Conservation (phyloP, 2,888 invertebrate species). For the Bhutanitis thaidina region DNA sequence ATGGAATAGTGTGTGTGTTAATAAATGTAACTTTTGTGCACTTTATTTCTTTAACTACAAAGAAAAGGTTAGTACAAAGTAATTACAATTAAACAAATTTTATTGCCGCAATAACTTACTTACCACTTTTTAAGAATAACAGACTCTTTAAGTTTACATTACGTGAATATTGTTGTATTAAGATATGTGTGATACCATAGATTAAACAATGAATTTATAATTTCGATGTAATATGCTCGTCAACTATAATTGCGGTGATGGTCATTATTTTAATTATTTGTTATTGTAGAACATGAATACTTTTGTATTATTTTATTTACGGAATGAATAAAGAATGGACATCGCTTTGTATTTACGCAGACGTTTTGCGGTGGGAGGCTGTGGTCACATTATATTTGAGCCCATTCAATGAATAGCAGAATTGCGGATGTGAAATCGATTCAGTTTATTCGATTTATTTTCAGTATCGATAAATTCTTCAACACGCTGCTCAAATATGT, state of each 20-base stretch:
- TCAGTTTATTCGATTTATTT: constrained; percentile 1
- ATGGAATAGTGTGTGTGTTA: constrained; percentile 1
- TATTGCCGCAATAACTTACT: too few species aligned
- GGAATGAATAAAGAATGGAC: constrained; percentile 1
- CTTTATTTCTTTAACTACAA: not conserved
- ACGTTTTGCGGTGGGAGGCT: constrained; percentile 2
- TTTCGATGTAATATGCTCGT: not conserved
- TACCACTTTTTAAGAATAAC: too few species aligned
- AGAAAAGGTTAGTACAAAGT: constrained; percentile 15
- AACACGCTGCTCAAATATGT: too few species aligned
- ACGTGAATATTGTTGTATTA: too few species aligned
- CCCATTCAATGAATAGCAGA: constrained; percentile 3
- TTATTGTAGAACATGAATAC: not conserved
- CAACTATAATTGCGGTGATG: not conserved
- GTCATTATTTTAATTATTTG: not conserved
- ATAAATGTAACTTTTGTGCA: constrained; percentile 4
- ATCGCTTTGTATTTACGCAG: constrained; percentile 12
- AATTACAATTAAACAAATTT: not conserved
- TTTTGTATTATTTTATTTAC: constrained; percentile 7
- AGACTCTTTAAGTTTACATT: too few species aligned
- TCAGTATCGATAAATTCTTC: not conserved
- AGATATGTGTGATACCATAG: not conserved
- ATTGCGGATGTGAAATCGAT: constrained; percentile 4
- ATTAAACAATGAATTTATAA: not conserved
- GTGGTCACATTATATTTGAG: constrained; percentile 10